Conservation (phyloP, 2,113 vertebrate genomes). For the Ciconia maguari region DNA sequence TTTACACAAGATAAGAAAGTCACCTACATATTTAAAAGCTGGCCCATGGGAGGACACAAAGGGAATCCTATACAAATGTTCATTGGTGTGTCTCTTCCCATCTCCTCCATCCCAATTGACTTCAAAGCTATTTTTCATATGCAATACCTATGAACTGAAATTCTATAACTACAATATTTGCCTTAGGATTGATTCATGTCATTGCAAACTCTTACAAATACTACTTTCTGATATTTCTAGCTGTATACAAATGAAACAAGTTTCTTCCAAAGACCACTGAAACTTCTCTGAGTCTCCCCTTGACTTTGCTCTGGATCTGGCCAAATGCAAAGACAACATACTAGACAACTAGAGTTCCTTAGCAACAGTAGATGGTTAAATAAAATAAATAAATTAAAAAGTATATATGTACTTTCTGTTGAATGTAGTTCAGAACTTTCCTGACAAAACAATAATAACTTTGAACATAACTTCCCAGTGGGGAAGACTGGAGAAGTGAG, state of each 20-base stretch:
- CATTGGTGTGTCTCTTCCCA: not conserved
- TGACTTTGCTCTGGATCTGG: not conserved
- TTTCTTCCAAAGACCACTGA: not conserved
- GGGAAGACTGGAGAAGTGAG: not conserved
- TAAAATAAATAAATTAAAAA: not conserved
- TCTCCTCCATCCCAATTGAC: not conserved
- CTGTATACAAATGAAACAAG: not conserved
- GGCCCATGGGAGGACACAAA: not conserved
- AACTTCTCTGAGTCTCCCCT: not conserved
- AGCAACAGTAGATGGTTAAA: not conserved
- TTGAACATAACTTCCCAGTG: not conserved
- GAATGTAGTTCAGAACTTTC: not conserved
- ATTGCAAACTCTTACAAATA: not conserved
- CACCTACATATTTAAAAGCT: not conserved
- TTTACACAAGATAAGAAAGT: not conserved
- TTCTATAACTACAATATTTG: not conserved
- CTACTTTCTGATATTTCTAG: not conserved
- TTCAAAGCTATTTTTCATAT: not conserved
- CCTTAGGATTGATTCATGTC: not conserved
- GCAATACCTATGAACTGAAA: not conserved
- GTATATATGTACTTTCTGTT: not conserved
- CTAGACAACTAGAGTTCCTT: not conserved
- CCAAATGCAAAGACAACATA: not conserved
- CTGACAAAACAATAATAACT: not conserved
- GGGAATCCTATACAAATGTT: accelerated